Evolutionary conservation across 2,797 vertebrate species (phyloP), one percentile per base, ranked within the genome.

Genomic region (Siniperca scherzeri): DNA sequence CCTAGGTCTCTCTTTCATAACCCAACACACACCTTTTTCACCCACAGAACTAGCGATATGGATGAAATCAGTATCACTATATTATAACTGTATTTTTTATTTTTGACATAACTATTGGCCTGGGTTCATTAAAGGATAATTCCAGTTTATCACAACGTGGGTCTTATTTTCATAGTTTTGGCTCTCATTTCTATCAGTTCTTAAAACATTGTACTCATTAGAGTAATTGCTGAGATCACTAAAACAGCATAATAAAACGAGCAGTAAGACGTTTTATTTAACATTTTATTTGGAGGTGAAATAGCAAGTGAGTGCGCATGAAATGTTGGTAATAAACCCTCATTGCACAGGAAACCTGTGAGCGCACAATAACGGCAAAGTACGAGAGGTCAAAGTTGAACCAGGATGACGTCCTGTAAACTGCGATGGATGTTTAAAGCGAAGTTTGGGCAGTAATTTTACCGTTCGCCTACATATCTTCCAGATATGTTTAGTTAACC

Each of bases 1-100:
- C 30, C 70, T 13, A 2, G 55, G 30, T 78, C 22, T 62, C 4
- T 48, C 57, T 66, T 42, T 10, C 42, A 59, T 36, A 82, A 72
- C n/a, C 64, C 14, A 68, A 19, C 74, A 70, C 36, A 30, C 19
- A 25, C 25, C 2, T n/a, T 50, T 56, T 50, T 68, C 6, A 38
- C 30, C 3, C 16, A 48, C 42, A 38, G 7, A 71, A 40, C 61
- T 36, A 73, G 44, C 1, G 0, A 19, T 33, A 19, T 42, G n/a
- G 44, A 44, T 42, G 7, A 59, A 25, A 21, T 57, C 27, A 22
- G 22, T 55, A 68, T 3, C 2, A 1, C 14, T 4, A 11, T 52
- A 60, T 72, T 44, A 64, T 30, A 50, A 46, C 9, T 16, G 2
- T 56, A 4, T 61, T 22, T 38, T 40, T 12, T 13, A 25, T 16